Percentiles rank a stretch among this genome's conserved stretches.
These are phyloP conservation scores for Octodon degus DNA, from an alignment of 2,113 vertebrate species.

Conservation along the genomic window DNA sequence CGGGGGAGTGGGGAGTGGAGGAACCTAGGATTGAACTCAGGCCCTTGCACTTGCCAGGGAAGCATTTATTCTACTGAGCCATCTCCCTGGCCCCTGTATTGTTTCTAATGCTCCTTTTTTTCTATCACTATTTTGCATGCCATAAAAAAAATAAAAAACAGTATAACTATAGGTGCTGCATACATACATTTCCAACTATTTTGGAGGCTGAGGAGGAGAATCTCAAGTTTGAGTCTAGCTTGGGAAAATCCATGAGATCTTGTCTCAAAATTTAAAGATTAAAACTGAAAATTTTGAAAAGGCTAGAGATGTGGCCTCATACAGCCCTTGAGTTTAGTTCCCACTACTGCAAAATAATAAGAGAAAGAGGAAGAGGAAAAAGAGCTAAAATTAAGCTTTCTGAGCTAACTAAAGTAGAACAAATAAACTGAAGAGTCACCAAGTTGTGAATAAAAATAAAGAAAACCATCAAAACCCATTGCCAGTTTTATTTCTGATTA, in stretches of 20 bases:
- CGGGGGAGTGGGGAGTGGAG: no score
- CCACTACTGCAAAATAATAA: neutral
- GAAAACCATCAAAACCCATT: neutral
- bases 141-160: no score
- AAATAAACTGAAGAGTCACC: neutral
- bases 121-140: no score
- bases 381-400: neutral
- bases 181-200: neutral
- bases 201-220: neutral
- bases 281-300: neutral
- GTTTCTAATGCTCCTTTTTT: no score
- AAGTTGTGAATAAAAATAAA: conserved; percentile 10
- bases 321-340: neutral
- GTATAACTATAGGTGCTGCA: neutral
- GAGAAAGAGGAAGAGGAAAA: neutral
- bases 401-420: conserved; percentile 15
- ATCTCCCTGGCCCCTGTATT: no score
- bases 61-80: no score
- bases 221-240: neutral
- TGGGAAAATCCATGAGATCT: neutral
- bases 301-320: neutral
- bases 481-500: neutral
- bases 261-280: neutral
- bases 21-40: no score
- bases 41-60: no score